Evolutionary conservation across 2,113 vertebrate genomes (phyloP), one percentile per base, ranked within the genome.

Genomic region (Patagioenas fasciata): DNA sequence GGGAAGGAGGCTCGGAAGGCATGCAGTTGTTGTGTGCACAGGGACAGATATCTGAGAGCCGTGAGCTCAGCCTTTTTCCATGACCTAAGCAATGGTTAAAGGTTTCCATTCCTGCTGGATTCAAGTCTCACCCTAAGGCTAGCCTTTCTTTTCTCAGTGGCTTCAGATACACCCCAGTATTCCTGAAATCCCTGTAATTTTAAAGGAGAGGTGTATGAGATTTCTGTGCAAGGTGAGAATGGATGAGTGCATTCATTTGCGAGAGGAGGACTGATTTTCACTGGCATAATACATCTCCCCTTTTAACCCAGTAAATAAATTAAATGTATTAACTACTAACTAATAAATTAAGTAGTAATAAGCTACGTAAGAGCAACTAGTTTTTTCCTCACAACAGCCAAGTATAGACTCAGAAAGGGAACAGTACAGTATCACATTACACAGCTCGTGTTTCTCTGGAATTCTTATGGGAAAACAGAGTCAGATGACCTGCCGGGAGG

Each of bases 41-140:
- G 72, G 70, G 78, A 72, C 53, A 79, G 93, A 94, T 57, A 95
- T 82, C n/a, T 72, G 79, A 94, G 93, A 91, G 44, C 57, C 72
- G 57, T 3, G 19, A 87, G 73, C 90, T 60, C 77, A 57, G 31
- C 77, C 87, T 89, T 87, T 95, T 96, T 92, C 93, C 91, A 94
- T 95, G 84, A 94, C 84, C 81, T 95, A 95, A 92, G 87, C 81
- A 91, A 87, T 66, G n/a, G 58, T 85, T 91, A 87, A 89, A 85
- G 81, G 79, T 91, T 95, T 95, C 80, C 80, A 67, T 50, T 72
- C 48, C 61, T 85, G 38, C 16, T 14, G n/a, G 50, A 51, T 58
- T 85, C 75, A 83, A 66, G 47, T 78, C 85, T 85, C 79, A 74
- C 56, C 57, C 86, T 54, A 61, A 69, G 62, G 73, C 48, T 57